Evolutionary conservation across 2,888 invertebrate species (phyloP).

Genomic region (Sinopyrophorus schimmeli): DNA sequence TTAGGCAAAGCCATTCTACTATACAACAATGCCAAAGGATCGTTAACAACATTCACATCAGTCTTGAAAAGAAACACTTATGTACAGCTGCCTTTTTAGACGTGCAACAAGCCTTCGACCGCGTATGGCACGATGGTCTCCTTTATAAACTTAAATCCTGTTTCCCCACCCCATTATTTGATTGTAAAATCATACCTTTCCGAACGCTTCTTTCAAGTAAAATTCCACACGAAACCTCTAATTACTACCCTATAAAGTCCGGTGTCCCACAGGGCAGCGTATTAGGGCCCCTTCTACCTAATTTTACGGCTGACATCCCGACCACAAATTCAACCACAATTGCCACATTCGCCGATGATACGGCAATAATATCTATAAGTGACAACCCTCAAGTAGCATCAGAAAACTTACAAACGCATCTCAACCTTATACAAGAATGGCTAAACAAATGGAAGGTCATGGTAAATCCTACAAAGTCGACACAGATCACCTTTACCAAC

Average conservation of each 20-base stretch:
- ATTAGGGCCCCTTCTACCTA: not conserved
- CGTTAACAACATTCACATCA: constrained; percentile 8
- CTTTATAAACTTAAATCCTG: constrained; percentile 13
- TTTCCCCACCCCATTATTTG: constrained; percentile 8
- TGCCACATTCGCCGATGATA: constrained; percentile 28
- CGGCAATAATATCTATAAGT: constrained; percentile 16
- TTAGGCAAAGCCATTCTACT: constrained; percentile 4
- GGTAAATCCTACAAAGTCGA: constrained; percentile 19
- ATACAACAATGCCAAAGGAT: constrained; percentile 14
- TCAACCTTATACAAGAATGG: constrained; percentile 25
- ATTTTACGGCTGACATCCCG: constrained; percentile 27
- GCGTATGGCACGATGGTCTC: constrained; percentile 17
- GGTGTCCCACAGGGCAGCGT: constrained; percentile 8
- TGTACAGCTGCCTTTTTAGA: constrained; percentile 13
- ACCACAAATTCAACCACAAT: constrained; percentile 17
- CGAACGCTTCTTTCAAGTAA: constrained; percentile 13
- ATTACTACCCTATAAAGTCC: not conserved
- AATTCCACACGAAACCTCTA: not conserved
- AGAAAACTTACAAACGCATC: constrained; percentile 21
- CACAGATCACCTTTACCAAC: not conserved
- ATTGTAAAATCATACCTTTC: constrained; percentile 9
- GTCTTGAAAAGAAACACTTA: constrained; percentile 8
- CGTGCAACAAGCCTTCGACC: constrained; percentile 7
- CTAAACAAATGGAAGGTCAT: constrained; percentile 26
- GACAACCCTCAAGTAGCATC: constrained; percentile 15